Conservation (phyloP, 2,113 vertebrate species). For the Trachemys scripta region DNA sequence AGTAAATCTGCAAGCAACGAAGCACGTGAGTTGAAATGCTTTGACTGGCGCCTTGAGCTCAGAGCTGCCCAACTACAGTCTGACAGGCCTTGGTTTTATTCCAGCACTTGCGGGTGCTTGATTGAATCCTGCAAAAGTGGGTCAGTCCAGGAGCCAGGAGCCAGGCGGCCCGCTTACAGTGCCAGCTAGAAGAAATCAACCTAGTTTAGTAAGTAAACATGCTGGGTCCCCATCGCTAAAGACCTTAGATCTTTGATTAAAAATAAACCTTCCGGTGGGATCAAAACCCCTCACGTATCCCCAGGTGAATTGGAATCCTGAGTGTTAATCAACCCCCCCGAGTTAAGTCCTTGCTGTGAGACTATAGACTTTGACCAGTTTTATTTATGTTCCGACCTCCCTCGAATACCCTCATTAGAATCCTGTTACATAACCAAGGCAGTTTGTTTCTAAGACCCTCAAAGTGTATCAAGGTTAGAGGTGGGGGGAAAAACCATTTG, state of each 20-base stretch:
- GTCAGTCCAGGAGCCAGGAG: background rate
- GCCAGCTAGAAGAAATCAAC: background rate
- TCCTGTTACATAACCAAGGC: background rate
- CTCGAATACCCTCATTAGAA: background rate
- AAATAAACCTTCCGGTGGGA: background rate
- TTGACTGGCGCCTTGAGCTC: background rate
- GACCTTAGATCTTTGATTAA: background rate
- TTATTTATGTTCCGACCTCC: rapidly evolving
- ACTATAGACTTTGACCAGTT: background rate
- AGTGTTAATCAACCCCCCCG: background rate
- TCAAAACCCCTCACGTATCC: background rate
- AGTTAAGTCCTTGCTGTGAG: rapidly evolving
- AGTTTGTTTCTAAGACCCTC: rapidly evolving
- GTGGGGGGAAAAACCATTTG: background rate
- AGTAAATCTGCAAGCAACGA: conserved; percentile 95
- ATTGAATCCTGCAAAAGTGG: background rate
- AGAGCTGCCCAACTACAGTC: background rate
- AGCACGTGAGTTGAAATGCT: conserved; percentile 85
- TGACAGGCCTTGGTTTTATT: background rate
- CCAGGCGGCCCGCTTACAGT: background rate
- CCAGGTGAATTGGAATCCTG: rapidly evolving
- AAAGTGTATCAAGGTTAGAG: background rate
- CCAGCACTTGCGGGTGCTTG: rapidly evolving
- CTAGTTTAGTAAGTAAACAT: background rate
- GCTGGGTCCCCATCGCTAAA: background rate